phyloP scores from a whole-genome alignment of 1,140 invertebrate species.

The Zaprionus ghesquierei region DNA sequence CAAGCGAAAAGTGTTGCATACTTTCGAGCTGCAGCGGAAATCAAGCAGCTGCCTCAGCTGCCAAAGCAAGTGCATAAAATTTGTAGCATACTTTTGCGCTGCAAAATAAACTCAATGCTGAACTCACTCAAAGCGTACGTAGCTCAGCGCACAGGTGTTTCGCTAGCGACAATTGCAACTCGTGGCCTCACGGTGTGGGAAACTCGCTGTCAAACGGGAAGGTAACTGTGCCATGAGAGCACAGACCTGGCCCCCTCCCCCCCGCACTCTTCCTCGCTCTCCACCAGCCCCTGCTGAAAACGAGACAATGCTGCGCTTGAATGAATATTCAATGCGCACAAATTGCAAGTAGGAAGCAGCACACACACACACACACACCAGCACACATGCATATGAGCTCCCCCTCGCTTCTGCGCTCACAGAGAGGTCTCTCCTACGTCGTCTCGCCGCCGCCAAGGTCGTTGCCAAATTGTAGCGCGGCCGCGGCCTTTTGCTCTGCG shows the following conservation, averaged over 20 bases:
- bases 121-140: not conserved
- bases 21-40: conserved; percentile 25
- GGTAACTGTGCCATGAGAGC: conserved; percentile 51
- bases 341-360: conserved; percentile 65
- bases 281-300: not conserved
- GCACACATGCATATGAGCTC: not conserved
- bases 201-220: conserved; percentile 9
- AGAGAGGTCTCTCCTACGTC: not conserved
- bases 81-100: not conserved
- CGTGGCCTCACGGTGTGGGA: conserved; percentile 43
- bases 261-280: not conserved
- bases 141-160: conserved; percentile 11
- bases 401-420: not conserved
- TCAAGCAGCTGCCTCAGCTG: conserved; percentile 15
- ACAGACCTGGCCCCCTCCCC: not conserved
- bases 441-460: conserved; percentile 31
- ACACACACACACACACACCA: too few species aligned
- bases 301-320: conserved; percentile 47
- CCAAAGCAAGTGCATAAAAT: not conserved
- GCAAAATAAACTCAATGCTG: not conserved
- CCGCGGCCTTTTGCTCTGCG: conserved; percentile 18
- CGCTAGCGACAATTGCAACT: conserved; percentile 15
- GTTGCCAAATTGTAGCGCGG: conserved; percentile 59
- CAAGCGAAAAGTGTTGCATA: conserved; percentile 16
- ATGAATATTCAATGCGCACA: conserved; percentile 67